These are phyloP conservation scores for Liasis olivaceus DNA, from an alignment of 2,797 vertebrate genomes.

Conservation along the genomic window DNA sequence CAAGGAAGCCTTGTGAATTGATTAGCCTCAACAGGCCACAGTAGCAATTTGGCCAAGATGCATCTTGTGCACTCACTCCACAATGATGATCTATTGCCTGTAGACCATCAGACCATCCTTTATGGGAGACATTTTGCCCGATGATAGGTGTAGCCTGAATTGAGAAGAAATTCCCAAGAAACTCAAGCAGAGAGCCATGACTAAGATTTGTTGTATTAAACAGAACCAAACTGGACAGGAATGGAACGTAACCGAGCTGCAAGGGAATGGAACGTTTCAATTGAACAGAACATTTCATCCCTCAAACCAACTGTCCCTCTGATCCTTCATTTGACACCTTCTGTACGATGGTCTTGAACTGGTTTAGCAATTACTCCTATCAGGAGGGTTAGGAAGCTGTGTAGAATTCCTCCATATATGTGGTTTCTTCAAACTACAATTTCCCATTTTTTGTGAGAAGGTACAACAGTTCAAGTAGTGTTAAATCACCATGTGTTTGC, in stretches of 20 bases:
- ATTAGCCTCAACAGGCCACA: not conserved
- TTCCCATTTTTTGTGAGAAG: not conserved
- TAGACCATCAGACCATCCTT: not conserved
- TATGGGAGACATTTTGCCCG: not conserved
- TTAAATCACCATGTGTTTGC: not conserved
- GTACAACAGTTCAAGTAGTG: not conserved
- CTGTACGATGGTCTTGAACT: not conserved
- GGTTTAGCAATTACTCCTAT: not conserved
- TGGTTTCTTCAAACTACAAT: not conserved
- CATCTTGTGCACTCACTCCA: not conserved
- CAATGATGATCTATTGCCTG: not conserved
- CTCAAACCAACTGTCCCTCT: not conserved
- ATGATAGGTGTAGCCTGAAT: not conserved
- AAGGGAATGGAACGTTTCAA: not conserved
- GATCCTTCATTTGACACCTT: not conserved
- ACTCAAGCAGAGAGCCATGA: not conserved
- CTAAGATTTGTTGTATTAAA: not conserved
- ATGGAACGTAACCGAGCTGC: not conserved
- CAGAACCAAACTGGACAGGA: not conserved
- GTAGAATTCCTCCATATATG: not conserved
- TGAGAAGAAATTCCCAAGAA: not conserved
- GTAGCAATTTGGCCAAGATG: not conserved
- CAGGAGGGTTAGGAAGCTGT: not conserved
- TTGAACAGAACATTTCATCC: not conserved
- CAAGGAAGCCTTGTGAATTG: not conserved